Conservation (phyloP, 2,797 vertebrate genomes). For the Oryzias dopingdopingensis region DNA sequence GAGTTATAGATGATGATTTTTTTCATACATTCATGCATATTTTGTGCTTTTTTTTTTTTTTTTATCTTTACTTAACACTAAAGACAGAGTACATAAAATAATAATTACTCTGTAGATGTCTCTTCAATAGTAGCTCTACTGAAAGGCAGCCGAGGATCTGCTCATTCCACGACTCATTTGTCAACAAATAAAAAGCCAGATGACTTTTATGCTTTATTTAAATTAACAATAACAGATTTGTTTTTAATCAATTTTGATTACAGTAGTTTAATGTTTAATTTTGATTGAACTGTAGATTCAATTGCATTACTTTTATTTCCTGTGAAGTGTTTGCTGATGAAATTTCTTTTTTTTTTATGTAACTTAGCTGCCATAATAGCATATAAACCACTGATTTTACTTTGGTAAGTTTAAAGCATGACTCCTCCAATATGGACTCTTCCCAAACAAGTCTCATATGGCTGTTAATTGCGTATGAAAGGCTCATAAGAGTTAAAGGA, state of each 20-base stretch:
- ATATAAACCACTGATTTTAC: too few species aligned
- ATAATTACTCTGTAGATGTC: constrained; percentile 24
- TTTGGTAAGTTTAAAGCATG: too few species aligned
- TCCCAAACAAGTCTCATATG: too few species aligned
- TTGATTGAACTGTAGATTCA: too few species aligned
- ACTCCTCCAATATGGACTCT: too few species aligned
- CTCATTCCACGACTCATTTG: constrained; percentile 60
- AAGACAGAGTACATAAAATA: constrained; percentile 6
- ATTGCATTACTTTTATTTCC: too few species aligned
- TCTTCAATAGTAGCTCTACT: constrained; percentile 20
- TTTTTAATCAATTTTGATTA: constrained; percentile 20
- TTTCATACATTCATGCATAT: constrained; percentile 6
- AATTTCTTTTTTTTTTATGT: too few species aligned
- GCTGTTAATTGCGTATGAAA: too few species aligned
- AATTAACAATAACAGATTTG: constrained; percentile 18
- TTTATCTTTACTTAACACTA: not conserved
- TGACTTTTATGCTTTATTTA: constrained; percentile 25
- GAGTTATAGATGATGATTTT: not conserved
- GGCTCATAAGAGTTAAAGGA: too few species aligned
- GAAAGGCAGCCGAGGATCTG: constrained; percentile 37
- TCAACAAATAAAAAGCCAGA: constrained; percentile 29
- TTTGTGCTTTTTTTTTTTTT: constrained; percentile 1
- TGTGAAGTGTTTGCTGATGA: too few species aligned
- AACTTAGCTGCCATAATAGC: too few species aligned
- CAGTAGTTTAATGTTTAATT: constrained; percentile 14